These are phyloP conservation scores for Ormyrus rosae DNA, from an alignment of 2,888 invertebrate genomes.

Conservation along the genomic window DNA sequence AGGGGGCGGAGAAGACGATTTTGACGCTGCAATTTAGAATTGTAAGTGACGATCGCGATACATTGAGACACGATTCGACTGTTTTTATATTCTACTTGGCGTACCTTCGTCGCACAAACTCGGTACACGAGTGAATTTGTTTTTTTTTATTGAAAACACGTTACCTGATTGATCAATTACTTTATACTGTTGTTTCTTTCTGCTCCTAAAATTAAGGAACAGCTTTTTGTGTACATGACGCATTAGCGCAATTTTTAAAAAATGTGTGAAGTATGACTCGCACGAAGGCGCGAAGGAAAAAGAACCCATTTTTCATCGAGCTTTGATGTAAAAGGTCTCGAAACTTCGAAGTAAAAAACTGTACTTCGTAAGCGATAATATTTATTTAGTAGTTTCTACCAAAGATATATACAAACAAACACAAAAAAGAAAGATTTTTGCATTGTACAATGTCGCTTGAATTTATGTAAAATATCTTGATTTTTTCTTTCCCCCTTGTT, in stretches of 20 bases:
- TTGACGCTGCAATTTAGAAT: constrained; percentile 43
- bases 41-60: constrained; percentile 29
- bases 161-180: constrained; percentile 34
- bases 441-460: constrained; percentile 65
- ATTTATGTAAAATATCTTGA: constrained; percentile 64
- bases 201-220: constrained; percentile 15
- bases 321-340: constrained; percentile 36
- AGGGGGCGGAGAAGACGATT: constrained; percentile 5
- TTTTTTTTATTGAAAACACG: constrained; percentile 29
- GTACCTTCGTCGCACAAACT: constrained; percentile 30
- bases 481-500: constrained; percentile 42
- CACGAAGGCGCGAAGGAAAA: constrained; percentile 32
- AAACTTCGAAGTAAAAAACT: constrained; percentile 40
- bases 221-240: constrained; percentile 24
- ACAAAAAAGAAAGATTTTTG: constrained; percentile 62
- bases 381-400: constrained; percentile 75
- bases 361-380: constrained; percentile 67
- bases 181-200: constrained; percentile 5
- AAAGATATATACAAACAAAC: constrained; percentile 68
- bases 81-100: constrained; percentile 39
- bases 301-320: constrained; percentile 32
- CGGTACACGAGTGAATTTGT: constrained; percentile 1
- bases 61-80: constrained; percentile 23
- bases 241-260: constrained; percentile 39
- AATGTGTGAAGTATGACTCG: constrained; percentile 46